Base-by-base conservation (phyloP, 1,140 invertebrate species). In the Trichonephila inaurata region DNA sequence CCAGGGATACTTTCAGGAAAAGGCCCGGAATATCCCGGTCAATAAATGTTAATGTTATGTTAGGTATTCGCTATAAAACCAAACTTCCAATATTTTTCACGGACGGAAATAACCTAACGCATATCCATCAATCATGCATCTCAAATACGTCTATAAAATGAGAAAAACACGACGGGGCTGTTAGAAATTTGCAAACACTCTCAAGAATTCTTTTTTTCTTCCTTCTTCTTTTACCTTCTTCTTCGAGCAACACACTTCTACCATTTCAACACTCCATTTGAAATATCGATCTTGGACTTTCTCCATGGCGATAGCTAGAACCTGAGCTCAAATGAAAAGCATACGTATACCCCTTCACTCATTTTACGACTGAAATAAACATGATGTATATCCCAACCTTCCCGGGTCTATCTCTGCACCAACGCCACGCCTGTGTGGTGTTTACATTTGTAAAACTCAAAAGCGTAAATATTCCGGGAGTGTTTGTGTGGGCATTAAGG, bases 381-480 rank as follows among this genome's bases (percentile, higher is more conserved):
- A 66, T 88, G 86, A 88, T 88, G 62, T 66, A 88, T 88, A 66
- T 88, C 40, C 44, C 28, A 14, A n/a, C 51, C 61, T 24, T 14
- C 61, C 60, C 28, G 16, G 33, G 24, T 66, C 86, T 66, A 64
- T 64, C 86, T 64, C 62, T 24, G 19, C 19, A 58, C 21, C 44
- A 85, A 24, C 44, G 44, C 66, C 12, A 24, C 24, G 85, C 51
- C 51, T 61, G 6, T 88, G n/a, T 28, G 58, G 58, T 88, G 86
- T 88, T 88, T 88, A 88, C 86, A 88, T 88, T 88, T 88, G 86
- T 88, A 88, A 88, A 66, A 64, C 86, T 88, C 86, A 88, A 88
- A 88, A 88, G 58, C 86, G 86, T 88, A 88, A 88, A 88, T 88
- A 88, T 88, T 88, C 86, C 62, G 7, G 83, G 21, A 44, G 86